A percentile compares a stretch with the other conserved stretches of the same genome.
Evolutionary conservation across 2,797 vertebrate genomes (phyloP).

Genomic region (Microctenopoma stevenorrisi): DNA sequence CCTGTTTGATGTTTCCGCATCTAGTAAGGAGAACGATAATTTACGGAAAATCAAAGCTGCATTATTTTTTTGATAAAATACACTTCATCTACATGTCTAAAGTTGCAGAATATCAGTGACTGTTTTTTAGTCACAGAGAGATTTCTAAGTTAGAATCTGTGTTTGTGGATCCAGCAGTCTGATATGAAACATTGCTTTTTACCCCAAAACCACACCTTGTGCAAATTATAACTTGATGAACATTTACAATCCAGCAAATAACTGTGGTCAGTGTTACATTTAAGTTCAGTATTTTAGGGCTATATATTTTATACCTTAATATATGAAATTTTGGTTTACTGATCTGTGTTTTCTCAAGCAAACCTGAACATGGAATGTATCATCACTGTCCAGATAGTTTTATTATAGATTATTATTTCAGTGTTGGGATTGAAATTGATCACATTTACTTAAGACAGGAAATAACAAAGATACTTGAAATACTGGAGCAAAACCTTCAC

Average conservation of each 20-base stretch:
- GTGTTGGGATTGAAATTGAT: slow-evolving; percentile 17
- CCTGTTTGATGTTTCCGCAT: background rate
- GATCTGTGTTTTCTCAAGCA: slow-evolving; percentile 23
- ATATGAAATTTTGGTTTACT: slow-evolving; percentile 23
- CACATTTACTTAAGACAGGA: slow-evolving; percentile 32
- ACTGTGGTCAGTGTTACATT: slow-evolving; percentile 2
- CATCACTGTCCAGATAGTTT: background rate
- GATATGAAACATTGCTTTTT: background rate
- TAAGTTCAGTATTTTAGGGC: slow-evolving; percentile 21
- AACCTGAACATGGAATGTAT: slow-evolving; percentile 16
- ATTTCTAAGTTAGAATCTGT: background rate
- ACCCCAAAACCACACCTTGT: background rate
- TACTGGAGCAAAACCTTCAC: slow-evolving; percentile 3
- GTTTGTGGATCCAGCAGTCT: background rate
- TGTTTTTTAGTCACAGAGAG: background rate
- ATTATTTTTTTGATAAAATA: background rate
- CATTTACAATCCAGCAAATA: slow-evolving; percentile 16
- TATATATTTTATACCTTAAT: slow-evolving; percentile 12
- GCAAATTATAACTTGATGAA: background rate
- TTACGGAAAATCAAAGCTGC: background rate
- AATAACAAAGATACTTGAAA: background rate
- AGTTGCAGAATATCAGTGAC: background rate
- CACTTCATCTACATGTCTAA: background rate
- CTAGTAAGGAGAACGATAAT: background rate
- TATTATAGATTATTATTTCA: background rate